Evolutionary conservation across 2,888 invertebrate species (phyloP).

Genomic region (Mantis religiosa): DNA sequence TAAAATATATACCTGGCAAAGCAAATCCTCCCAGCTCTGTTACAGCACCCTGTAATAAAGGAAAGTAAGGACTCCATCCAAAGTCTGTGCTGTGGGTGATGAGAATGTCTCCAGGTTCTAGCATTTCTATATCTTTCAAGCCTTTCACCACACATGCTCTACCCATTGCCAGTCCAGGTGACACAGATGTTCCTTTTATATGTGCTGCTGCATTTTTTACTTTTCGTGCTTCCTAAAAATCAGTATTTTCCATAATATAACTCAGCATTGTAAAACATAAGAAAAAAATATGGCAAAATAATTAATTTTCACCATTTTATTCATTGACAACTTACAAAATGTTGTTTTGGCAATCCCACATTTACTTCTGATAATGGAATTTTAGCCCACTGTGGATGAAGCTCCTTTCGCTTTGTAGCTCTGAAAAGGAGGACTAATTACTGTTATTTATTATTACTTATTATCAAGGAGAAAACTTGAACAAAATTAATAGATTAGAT

Average conservation of each 20-base stretch:
- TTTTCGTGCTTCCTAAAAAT: not conserved
- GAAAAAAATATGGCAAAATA: not conserved
- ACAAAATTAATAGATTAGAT: no score
- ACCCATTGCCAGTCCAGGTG: conserved; percentile 62
- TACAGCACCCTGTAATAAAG: conserved; percentile 69
- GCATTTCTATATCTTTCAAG: conserved; percentile 57
- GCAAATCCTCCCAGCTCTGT: conserved; percentile 80
- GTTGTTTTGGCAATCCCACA: conserved; percentile 45
- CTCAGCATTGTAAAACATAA: not conserved
- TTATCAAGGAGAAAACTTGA: no score
- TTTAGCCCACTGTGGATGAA: conserved; percentile 56
- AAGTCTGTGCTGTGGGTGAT: conserved; percentile 76
- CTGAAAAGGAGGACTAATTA: conserved; percentile 44
- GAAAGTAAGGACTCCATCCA: conserved; percentile 83
- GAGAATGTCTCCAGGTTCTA: conserved; percentile 65
- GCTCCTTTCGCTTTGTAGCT: conserved; percentile 60
- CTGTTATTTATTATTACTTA: no score
- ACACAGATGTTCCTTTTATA: conserved; percentile 65
- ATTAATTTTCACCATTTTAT: not conserved
- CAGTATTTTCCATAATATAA: not conserved
- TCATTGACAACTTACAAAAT: conserved; percentile 32
- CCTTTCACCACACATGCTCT: conserved; percentile 68
- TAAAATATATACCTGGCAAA: conserved; percentile 61
- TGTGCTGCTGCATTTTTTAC: not conserved
- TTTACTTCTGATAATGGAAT: conserved; percentile 61